Base-by-base conservation (phyloP, 1,140 invertebrate species). In the Physella acuta region DNA sequence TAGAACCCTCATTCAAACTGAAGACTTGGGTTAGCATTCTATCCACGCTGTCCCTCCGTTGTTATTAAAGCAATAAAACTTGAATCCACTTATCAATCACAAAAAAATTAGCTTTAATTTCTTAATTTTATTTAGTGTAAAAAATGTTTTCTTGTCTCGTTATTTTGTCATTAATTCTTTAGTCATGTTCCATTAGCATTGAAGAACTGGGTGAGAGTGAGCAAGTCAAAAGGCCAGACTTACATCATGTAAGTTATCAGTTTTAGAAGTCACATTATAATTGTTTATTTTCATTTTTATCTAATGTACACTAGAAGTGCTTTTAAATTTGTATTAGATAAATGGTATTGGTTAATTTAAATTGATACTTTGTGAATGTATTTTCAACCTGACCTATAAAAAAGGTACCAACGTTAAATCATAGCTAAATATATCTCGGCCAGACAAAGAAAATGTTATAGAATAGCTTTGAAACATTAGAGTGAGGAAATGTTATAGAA, bases 181-280 rank as follows among this genome's bases (percentile, higher is more conserved):
- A 16, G 30, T 52, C n/a, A 33, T 2, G 28, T 28, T 62, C 14
- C n/a, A 33, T 60, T 34, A 63, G 63, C 37, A 65, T 65, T 53
- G 63, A 65, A 53, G 63, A 65, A 0, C 49, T 65, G 31, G 49
- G 33, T 14, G 44, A 65, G n/a, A 65, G 63, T 65, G 63, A 53
- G 20, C 33, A 31, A 33, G 26, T 37, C 5, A 39, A 5, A 26
- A 33, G 36, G 16, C 11, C 28, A 20, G n/a, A 52, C 8, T 30
- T 52, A 31, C 28, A 44, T 63, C 36, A 51, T 3, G 60, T 51
- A 49, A 59, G 17, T n/a, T 17, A n/a, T 36, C 24, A n/a, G n/a
- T 34, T 28, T 36, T 34, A 28, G n/a, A 3, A 59, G 1, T 34
- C 24, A 55, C 5, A 55, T 44, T 26, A 55, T 55, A 16, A 44